These are phyloP conservation scores for Neotoxoptera formosana DNA, from an alignment of 1,140 invertebrate genomes.

Conservation along the genomic window DNA sequence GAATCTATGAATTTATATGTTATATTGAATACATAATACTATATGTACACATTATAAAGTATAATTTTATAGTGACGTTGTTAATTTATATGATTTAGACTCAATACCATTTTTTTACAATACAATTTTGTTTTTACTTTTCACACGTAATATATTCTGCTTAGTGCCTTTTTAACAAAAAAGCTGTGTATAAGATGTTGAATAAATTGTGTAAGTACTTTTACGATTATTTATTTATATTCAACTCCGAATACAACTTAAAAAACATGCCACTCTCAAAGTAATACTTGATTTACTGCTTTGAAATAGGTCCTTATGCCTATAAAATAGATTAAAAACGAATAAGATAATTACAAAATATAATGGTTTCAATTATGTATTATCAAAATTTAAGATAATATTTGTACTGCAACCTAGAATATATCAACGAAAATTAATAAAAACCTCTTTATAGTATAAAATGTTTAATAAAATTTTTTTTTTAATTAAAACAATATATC, in stretches of 20 bases:
- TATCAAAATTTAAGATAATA: too few relatives aligned
- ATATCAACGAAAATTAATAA: too few relatives aligned
- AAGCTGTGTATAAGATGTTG: not conserved
- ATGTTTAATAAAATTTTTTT: too few relatives aligned
- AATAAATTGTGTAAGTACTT: slow-evolving; percentile 4
- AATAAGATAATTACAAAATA: not conserved
- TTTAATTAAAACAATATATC: too few relatives aligned
- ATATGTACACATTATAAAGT: not conserved
- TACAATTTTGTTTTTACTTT: not conserved
- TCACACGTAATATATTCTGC: not conserved
- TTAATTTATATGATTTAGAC: not conserved
- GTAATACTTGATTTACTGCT: not conserved
- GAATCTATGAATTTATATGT: not conserved
- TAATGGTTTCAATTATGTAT: too few relatives aligned
- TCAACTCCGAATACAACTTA: not conserved
- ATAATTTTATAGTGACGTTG: not conserved
- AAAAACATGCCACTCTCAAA: not conserved
- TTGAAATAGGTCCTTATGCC: not conserved
- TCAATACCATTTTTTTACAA: slow-evolving; percentile 4
- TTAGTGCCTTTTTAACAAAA: slow-evolving; percentile 10
- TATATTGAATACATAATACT: not conserved
- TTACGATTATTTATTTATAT: not conserved
- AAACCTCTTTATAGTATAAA: too few relatives aligned
- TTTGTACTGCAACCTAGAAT: too few relatives aligned
- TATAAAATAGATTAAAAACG: not conserved